Base-by-base conservation (phyloP, 2,797 vertebrate genomes). In the Myiotriccus ornatus region DNA sequence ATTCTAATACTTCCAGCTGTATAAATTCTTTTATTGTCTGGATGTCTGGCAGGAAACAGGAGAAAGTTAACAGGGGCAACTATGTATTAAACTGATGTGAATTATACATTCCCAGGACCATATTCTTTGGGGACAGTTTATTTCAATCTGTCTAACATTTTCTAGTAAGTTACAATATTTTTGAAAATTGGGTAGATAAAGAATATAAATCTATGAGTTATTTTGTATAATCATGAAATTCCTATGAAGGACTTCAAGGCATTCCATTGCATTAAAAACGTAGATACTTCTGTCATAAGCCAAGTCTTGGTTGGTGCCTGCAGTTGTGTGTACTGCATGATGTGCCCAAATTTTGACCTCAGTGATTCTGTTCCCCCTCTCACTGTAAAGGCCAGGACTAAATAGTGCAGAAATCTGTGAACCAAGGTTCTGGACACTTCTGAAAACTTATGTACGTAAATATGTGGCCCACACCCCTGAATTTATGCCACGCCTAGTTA, bases 1-100 rank as follows among this genome's bases (percentile, higher is more conserved):
- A 70, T 95, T 98, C 97, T 95, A 96, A 95, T 97, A 98, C 97
- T 98, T 98, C 98, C 98, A 98, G 98, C 98, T 98, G 98, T 98
- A 98, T 98, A 99, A 98, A 98, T 99, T 99, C 98, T 97, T 98
- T 98, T 97, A 98, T 98, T 98, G 98, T 98, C 98, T 98, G 98
- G 98, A 97, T 98, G 98, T 98, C 98, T 98, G 98, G 97, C 98
- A 98, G 97, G 98, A 98, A 97, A 94, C 96, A 97, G 97, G 97
- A 97, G 97, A 98, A 98, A 97, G 98, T 97, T 97, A 98, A 95
- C 97, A 97, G 97, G 98, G 97, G 95, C 97, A 96, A 92, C 95
- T 97, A 91, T 95, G 85, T 94, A 93, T 97, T 97, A 96, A 97
- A 97, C 94, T 97, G 96, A 97, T 97, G 97, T 97, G 95, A 94